Conservation (phyloP, 37 sponge, comb jelly and placozoan genomes). For the Oscarella lobularis region DNA sequence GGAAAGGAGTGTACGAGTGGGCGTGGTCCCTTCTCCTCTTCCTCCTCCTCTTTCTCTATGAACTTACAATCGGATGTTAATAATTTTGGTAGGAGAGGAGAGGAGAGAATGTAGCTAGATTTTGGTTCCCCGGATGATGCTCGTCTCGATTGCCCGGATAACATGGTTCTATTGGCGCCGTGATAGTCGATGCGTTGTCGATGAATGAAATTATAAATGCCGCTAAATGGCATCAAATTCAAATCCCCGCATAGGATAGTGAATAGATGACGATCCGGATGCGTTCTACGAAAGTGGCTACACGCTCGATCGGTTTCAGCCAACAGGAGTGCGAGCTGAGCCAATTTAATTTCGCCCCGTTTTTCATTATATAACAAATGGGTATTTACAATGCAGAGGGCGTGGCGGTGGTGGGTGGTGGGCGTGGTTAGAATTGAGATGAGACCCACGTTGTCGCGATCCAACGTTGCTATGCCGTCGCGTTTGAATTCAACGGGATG, state of each 20-base stretch:
- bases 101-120: background rate
- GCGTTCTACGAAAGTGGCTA: background rate
- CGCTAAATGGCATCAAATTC: background rate
- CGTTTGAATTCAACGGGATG: slow-evolving; percentile 35
- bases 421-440: slow-evolving; percentile 20
- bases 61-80: background rate
- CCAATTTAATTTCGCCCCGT: slow-evolving; percentile 92
- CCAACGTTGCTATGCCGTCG: slow-evolving; percentile 18
- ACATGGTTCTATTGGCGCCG: background rate
- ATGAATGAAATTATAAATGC: background rate
- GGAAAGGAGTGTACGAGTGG: background rate
- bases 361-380: slow-evolving; percentile 94
- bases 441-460: slow-evolving; percentile 79
- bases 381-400: slow-evolving; percentile 79
- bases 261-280: background rate
- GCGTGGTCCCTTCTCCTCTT: background rate
- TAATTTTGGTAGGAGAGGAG: background rate
- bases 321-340: slow-evolving; percentile 77
- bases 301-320: slow-evolving; percentile 2
- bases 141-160: background rate
- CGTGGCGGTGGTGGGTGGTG: background rate
- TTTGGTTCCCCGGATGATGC: background rate
- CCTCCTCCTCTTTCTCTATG: background rate
- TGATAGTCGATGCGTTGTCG: background rate
- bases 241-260: background rate